Base-by-base conservation (phyloP, 2,888 invertebrate genomes). In the Dolichomitus sp. region DNA sequence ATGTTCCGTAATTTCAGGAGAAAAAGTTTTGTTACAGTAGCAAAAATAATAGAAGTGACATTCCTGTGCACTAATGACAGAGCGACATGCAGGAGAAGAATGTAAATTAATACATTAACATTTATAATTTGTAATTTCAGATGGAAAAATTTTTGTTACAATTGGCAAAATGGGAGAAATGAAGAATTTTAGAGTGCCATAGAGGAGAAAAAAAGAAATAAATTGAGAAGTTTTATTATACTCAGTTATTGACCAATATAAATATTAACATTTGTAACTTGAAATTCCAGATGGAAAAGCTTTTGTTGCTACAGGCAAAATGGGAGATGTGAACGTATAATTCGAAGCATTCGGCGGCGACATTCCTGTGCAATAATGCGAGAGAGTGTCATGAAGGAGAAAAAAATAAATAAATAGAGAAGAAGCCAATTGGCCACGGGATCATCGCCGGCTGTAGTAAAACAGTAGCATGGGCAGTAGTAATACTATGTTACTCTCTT, bases 351-450 rank as follows among this genome's bases (percentile, higher is more conserved):
- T 61, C 40, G 23, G 11, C 40, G 3, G 11, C 12, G 12, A 11
- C 17, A 37, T 63, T 23, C 17, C 54, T 14, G 54, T 27, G 54
- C 54, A 54, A 54, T 12, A 27, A 54, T 54, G 54, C 54, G 6
- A 17, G 27, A 33, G 59, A 59, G 37, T 12, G 30, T n/a, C 6
- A 12, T 6, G 14, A 5, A 27, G 4, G 19, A 30, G 14, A 45
- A 42, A 27, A 66, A 50, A 1, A 65, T 14, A 42, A 45, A 65
- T 30, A n/a, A 65, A 65, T 27, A 42, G 45, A 65, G 14, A 50
- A 33, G 33, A 66, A 66, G 27, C 27, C 45, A 27, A 14, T 65
- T 65, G 63, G 40, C 63, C 54, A 4, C 27, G 54, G 54, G 27
- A 54, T 54, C 54, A 54, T 54, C 54, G 54, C 54, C 14, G 54